Percentiles rank a stretch among this genome's conserved stretches.
These are phyloP conservation scores for Sylvia atricapilla DNA, from an alignment of 2,113 vertebrate genomes.

Conservation along the genomic window DNA sequence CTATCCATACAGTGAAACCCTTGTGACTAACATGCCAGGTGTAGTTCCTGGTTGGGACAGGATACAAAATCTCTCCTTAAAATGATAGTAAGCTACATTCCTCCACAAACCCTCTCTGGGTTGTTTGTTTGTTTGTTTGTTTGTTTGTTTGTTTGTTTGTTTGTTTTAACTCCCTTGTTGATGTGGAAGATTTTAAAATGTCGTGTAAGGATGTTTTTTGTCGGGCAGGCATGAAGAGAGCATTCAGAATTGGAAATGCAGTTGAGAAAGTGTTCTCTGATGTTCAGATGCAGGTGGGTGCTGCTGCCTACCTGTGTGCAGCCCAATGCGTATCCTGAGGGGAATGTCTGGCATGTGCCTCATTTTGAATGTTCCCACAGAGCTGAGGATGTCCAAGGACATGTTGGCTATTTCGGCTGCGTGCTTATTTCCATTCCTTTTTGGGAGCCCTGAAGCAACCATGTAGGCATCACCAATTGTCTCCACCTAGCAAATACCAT, in stretches of 20 bases:
- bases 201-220: neutral
- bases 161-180: neutral
- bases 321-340: slow-evolving; percentile 86
- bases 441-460: slow-evolving; percentile 90
- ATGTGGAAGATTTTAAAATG: neutral
- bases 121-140: neutral
- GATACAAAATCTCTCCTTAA: neutral
- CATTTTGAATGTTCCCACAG: slow-evolving; percentile 88
- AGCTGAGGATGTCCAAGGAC: slow-evolving; percentile 92
- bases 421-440: slow-evolving; percentile 88
- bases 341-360: slow-evolving; percentile 89
- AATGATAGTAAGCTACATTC: neutral
- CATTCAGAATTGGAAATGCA: neutral
- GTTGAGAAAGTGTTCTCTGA: neutral
- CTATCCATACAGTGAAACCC: neutral
- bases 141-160: neutral
- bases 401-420: slow-evolving; percentile 92
- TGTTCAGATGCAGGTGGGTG: neutral
- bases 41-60: neutral
- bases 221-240: neutral
- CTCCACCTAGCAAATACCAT: slow-evolving; percentile 79
- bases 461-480: slow-evolving; percentile 93
- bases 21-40: neutral
- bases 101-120: neutral
- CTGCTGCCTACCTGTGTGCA: slow-evolving; percentile 85